A percentile compares a stretch with the other conserved stretches of the same genome.
Conservation (phyloP, 2,797 vertebrate species). For the Thalassophryne amazonica region DNA sequence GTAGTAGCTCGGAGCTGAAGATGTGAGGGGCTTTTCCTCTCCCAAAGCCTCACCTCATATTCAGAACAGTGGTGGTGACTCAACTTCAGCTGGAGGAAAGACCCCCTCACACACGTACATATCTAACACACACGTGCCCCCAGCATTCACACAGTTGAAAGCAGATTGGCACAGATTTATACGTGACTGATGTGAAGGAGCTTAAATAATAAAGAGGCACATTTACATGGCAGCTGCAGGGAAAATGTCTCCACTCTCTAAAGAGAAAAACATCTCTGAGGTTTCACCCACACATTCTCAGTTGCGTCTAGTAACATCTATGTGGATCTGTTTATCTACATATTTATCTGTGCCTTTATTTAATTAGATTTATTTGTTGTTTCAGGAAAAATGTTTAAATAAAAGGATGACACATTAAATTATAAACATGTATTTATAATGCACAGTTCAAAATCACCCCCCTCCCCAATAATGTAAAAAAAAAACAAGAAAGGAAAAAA, state of each 20-base stretch:
- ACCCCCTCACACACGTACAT: constrained; percentile 42
- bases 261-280: constrained; percentile 42
- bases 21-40: constrained; percentile 47
- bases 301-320: constrained; percentile 1
- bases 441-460: too few species aligned
- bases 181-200: constrained; percentile 14
- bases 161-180: background rate
- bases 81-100: constrained; percentile 50
- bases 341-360: background rate
- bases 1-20: constrained; percentile 26
- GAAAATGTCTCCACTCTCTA: constrained; percentile 24
- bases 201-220: constrained; percentile 5
- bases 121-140: constrained; percentile 12
- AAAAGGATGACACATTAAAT: too few species aligned
- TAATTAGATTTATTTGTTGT: too few species aligned
- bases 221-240: constrained; percentile 10
- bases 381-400: too few species aligned
- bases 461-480: too few species aligned
- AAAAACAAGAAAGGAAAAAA: too few species aligned
- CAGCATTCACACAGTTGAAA: background rate
- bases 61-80: constrained; percentile 42
- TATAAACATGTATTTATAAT: too few species aligned
- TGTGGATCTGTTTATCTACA: background rate
- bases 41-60: constrained; percentile 13
- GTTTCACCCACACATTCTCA: constrained; percentile 43